Percentiles rank a stretch among this genome's conserved stretches.
phyloP scores from a whole-genome alignment of 2,113 vertebrate genomes.

The Gasterosteus aculeatus region DNA sequence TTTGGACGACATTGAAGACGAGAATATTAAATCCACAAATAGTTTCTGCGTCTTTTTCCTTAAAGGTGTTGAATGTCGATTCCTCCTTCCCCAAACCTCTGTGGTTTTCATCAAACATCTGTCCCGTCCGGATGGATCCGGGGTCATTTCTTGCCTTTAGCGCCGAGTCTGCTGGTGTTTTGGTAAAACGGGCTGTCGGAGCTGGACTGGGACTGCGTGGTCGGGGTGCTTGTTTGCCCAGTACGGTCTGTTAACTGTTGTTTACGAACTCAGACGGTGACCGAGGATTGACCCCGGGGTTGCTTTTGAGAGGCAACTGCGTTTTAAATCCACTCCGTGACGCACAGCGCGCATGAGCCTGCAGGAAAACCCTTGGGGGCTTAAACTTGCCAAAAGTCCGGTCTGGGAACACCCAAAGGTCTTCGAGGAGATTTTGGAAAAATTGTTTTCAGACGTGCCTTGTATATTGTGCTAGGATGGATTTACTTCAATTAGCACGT shows the following conservation, averaged over 20 bases:
- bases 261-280: constrained; percentile 70
- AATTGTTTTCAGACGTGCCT: neutral
- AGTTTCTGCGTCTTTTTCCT: constrained; percentile 32
- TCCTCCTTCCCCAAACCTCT: constrained; percentile 36
- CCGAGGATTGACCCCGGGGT: constrained; percentile 67
- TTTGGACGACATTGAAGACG: constrained; percentile 30
- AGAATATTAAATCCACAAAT: constrained; percentile 16
- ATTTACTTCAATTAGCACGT: neutral
- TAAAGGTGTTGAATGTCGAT: constrained; percentile 44
- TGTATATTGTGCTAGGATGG: neutral
- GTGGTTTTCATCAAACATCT: constrained; percentile 69
- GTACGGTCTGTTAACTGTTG: constrained; percentile 61
- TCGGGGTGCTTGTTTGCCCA: constrained; percentile 53
- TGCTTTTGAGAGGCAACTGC: constrained; percentile 57
- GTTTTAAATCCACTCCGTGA: constrained; percentile 43
- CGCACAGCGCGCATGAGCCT: constrained; percentile 10
- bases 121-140: constrained; percentile 50
- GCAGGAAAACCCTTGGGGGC: neutral
- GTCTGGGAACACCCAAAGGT: constrained; percentile 6
- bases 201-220: constrained; percentile 39
- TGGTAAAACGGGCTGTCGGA: constrained; percentile 33
- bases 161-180: constrained; percentile 30
- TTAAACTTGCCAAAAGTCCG: neutral
- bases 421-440: neutral
- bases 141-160: constrained; percentile 24